Evolutionary conservation across 2,113 vertebrate genomes (phyloP), one percentile per base, ranked within the genome.

Genomic region (Odocoileus virginianus): DNA sequence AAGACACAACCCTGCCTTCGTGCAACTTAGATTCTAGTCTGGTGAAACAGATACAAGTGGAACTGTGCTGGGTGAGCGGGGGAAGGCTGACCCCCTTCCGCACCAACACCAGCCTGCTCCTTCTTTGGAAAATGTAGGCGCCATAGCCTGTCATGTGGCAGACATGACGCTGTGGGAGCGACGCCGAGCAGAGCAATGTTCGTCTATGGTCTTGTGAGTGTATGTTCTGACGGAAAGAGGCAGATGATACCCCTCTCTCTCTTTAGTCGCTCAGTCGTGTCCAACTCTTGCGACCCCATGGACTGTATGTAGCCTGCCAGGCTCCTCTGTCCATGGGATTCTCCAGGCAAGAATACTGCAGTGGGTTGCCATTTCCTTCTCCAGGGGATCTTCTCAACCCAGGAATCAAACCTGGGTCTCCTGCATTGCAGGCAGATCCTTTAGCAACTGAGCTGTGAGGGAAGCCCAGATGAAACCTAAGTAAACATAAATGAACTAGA

Each of bases 91-190:
- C 9, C 23, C 36, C 33, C 25, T 28, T 45, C 45, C 7, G 5
- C 76, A 52, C 8, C 12, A 16, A 9, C 50, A 15, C 30, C 82
- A 19, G 19, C 1, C 3, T 19, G 19, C 58, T 95, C 71, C 14
- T 33, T 25, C 81, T 27, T 58, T 88, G 76, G 52, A 10, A 88
- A 19, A 19, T 9, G 7, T 27, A 47, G 4, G 16, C 23, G 3
- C 2, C 1, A 0, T 6, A 19, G 40, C 16, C 45, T 43, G 0
- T 12, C 5, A 7, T 16, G 45, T 23, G 57, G 45, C 60, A 10
- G 1, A 17, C 64, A 7, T 7, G 40, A 50, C 9, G 27, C 50
- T 33, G 2, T 19, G 36, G 28, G 57, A 33, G 47, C 87, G 16
- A 16, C 28, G 8, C 71, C 2, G 33, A 54, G 36, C 19, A 2